Evolutionary conservation across 2,113 vertebrate species (phyloP).

Genomic region (Balaeniceps rex): DNA sequence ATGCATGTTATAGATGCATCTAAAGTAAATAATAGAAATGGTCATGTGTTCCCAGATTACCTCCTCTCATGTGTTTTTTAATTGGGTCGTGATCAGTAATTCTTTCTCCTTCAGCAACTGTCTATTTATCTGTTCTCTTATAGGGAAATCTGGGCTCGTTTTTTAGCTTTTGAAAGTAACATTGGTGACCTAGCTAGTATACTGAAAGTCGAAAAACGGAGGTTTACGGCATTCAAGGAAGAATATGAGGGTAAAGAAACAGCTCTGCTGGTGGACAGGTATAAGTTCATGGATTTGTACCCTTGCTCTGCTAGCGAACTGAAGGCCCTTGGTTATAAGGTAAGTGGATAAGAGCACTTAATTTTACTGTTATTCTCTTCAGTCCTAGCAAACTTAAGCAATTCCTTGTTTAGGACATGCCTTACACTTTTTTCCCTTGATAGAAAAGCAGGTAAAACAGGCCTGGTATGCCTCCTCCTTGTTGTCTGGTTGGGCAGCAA

Average conservation of each 20-base stretch:
- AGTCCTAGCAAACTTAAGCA: neutral
- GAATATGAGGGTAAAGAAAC: constrained; percentile 99
- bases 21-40: neutral
- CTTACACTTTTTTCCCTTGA: neutral
- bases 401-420: neutral
- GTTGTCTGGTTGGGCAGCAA: neutral
- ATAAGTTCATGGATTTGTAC: constrained; percentile 99
- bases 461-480: neutral
- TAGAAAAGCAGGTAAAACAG: neutral
- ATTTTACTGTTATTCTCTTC: neutral
- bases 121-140: constrained; percentile 15
- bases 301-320: constrained; percentile 95
- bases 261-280: constrained; percentile 93
- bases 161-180: constrained; percentile 97
- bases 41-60: neutral
- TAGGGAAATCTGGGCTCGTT: constrained; percentile 98
- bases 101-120: neutral
- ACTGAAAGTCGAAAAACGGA: constrained; percentile 94
- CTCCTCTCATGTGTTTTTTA: neutral
- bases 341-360: constrained; percentile 36
- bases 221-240: constrained; percentile 96
- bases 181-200: constrained; percentile 98
- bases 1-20: neutral
- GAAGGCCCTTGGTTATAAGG: constrained; percentile 98
- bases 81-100: neutral